Percentiles rank a stretch among this genome's conserved stretches.
These are phyloP conservation scores for Ceyx melanurus DNA, from an alignment of 2,113 vertebrate genomes.

Conservation along the genomic window DNA sequence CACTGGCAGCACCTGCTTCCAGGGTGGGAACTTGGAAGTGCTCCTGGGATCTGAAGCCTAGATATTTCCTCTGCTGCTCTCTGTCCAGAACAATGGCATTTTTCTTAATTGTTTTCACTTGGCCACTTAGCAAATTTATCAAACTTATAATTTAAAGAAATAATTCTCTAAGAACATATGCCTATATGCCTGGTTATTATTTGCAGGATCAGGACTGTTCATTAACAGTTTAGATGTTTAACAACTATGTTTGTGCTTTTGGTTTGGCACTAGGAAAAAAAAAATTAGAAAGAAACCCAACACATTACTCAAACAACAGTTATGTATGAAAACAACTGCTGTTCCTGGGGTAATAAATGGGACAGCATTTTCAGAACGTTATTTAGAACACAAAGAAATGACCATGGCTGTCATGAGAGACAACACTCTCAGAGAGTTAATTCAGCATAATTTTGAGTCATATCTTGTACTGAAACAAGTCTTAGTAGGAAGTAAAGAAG, in stretches of 20 bases:
- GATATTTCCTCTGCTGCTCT: background rate
- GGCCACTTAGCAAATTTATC: background rate
- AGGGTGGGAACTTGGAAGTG: background rate
- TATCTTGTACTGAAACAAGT: background rate
- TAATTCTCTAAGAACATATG: background rate
- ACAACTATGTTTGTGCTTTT: background rate
- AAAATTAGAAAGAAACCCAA: too few relatives aligned
- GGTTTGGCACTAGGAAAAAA: background rate
- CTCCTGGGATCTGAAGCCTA: background rate
- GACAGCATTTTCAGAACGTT: background rate
- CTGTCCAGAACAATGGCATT: slow-evolving; percentile 29
- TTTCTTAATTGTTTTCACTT: slow-evolving; percentile 4
- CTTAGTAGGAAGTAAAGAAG: background rate
- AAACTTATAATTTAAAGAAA: slow-evolving; percentile 13
- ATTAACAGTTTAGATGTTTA: background rate
- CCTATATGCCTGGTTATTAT: background rate
- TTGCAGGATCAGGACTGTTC: background rate
- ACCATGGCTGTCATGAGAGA: background rate
- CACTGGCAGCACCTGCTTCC: background rate
- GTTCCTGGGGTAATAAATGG: background rate
- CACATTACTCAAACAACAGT: background rate
- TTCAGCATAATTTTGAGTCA: background rate
- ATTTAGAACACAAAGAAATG: background rate
- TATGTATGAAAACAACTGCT: background rate
- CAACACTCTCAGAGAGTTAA: background rate